Evolutionary conservation across 2,888 invertebrate genomes (phyloP), one percentile per base, ranked within the genome.

Genomic region (Drosophila niveifrons): DNA sequence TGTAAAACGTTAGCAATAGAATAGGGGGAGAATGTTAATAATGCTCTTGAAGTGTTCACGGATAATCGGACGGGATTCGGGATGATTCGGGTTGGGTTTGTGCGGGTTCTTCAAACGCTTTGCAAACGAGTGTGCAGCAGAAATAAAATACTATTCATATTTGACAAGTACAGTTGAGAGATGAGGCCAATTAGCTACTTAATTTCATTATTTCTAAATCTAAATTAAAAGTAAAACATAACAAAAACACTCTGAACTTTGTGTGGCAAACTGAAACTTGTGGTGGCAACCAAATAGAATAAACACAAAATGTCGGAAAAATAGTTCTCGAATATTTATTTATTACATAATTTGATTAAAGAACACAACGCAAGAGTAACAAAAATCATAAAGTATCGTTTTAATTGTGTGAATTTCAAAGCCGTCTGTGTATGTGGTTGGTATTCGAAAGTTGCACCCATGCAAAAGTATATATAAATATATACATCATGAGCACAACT

Each of bases 1-100:
- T 98, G 94, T 31, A 95, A 95, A n/a, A 57, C 7, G 36, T n/a
- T 10, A 15, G 2, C 13, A 51, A 61, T 23, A 18, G 34, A 23
- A 55, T 23, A 4, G 6, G 29, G 29, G 31, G 0, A 9, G 1
- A 15, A 34, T 17, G 53, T 85, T 81, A 74, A 61, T 58, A 44
- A 36, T 29, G 52, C 48, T 47, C 23, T 39, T 39, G 28, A 13
- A 2, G 0, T 36, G 58, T 15, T 39, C 2, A 28, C 18, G 23
- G n/a, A 4, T 13, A 15, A 39, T 50, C 23, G 74, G 59, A 11
- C 34, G 61, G 82, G 78, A 71, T 47, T 44, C n/a, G 59, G 80
- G 82, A 74, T 66, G 59, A 67, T 74, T 66, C 15, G 68, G 66
- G 72, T 61, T 63, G 85, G 83, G 84, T 73, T 71, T 87, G 83